These are phyloP conservation scores for Budorcas taxicolor DNA, from an alignment of 2,113 vertebrate genomes.

Conservation along the genomic window DNA sequence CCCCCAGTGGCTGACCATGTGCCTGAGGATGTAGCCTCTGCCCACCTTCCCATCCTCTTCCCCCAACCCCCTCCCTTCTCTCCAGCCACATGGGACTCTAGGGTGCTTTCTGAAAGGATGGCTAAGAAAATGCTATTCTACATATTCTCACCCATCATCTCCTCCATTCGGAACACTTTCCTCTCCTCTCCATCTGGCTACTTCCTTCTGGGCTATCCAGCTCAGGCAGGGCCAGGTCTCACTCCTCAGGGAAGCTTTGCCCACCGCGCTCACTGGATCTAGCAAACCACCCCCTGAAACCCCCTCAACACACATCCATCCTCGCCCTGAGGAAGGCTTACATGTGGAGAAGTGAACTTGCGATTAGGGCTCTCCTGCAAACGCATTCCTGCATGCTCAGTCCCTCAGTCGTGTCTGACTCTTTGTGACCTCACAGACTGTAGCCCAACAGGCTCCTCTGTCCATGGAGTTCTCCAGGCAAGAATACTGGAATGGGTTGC, in stretches of 20 bases:
- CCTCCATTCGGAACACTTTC: background rate
- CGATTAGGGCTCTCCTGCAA: background rate
- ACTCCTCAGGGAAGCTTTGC: background rate
- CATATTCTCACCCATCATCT: background rate
- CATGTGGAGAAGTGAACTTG: background rate
- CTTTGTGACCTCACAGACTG: background rate
- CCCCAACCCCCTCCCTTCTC: background rate
- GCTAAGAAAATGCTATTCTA: background rate
- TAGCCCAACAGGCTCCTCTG: background rate
- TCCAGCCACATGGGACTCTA: background rate
- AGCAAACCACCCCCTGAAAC: background rate
- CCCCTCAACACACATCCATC: background rate
- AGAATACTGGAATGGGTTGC: background rate
- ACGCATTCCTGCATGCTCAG: background rate
- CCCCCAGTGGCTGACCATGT: rapidly evolving
- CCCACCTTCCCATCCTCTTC: background rate
- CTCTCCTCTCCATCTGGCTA: background rate
- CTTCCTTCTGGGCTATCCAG: background rate
- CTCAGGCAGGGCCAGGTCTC: background rate
- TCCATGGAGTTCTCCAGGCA: background rate
- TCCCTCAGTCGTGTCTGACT: background rate
- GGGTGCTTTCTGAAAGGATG: background rate
- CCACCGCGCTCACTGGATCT: rapidly evolving
- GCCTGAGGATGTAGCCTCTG: background rate
- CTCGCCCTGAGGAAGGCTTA: background rate